Conservation (phyloP, 2,888 invertebrate genomes). For the Cecidostiba fungosa region DNA sequence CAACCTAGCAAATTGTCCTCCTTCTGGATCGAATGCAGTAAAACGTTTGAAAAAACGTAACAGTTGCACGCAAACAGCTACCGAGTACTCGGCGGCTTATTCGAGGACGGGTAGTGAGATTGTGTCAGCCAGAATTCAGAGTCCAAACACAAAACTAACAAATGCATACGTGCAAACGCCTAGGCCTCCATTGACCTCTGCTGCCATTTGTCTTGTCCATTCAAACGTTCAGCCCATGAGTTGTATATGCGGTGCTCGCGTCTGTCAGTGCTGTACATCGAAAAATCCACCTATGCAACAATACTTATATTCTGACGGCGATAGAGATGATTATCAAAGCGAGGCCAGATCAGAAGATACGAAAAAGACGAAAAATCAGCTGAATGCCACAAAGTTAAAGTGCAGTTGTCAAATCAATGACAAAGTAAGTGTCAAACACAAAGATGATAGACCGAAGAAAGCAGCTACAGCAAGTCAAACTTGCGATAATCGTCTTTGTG, state of each 20-base stretch:
- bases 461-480: conserved; percentile 22
- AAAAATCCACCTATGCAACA: conserved; percentile 37
- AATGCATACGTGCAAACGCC: conserved; percentile 68
- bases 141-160: conserved; percentile 60
- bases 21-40: conserved; percentile 58
- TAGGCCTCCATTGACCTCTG: conserved; percentile 57
- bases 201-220: conserved; percentile 49
- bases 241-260: conserved; percentile 49
- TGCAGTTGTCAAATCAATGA: conserved; percentile 59
- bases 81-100: conserved; percentile 68
- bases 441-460: conserved; percentile 28
- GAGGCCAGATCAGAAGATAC: conserved; percentile 54
- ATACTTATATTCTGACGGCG: background rate
- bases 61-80: conserved; percentile 76
- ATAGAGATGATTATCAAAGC: background rate
- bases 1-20: conserved; percentile 72
- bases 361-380: conserved; percentile 76
- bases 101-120: conserved; percentile 76
- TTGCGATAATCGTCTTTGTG: conserved; percentile 26
- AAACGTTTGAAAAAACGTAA: conserved; percentile 73
- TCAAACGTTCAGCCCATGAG: background rate
- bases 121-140: conserved; percentile 67
- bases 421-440: background rate
- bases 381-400: conserved; percentile 74
- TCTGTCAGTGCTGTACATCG: conserved; percentile 40